Conservation (phyloP, 2,113 vertebrate genomes). For the Tachuris rubrigastra region DNA sequence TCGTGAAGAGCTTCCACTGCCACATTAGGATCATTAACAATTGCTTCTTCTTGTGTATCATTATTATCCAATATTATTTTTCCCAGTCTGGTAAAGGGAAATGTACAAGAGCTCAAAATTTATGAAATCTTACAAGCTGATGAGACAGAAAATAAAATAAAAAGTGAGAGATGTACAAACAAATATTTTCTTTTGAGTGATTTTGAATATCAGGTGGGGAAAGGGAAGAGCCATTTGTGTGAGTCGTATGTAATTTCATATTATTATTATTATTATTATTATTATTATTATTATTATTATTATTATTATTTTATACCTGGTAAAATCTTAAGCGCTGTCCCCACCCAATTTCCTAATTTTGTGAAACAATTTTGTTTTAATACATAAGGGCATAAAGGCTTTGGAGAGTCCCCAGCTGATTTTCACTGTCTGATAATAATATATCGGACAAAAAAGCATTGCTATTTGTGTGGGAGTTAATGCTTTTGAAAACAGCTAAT, state of each 20-base stretch:
- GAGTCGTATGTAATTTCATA: not conserved
- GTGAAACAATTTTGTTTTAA: constrained; percentile 53
- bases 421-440: constrained; percentile 64
- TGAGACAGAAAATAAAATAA: not conserved
- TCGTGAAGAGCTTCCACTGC: not conserved
- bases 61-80: constrained; percentile 19
- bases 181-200: not conserved
- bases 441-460: constrained; percentile 54
- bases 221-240: not conserved
- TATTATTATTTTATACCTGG: constrained; percentile 33
- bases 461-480: constrained; percentile 69
- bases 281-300: not conserved
- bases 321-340: constrained; percentile 37
- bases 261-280: not conserved
- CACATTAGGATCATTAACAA: constrained; percentile 1
- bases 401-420: constrained; percentile 54
- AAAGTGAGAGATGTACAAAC: not conserved
- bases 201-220: not conserved
- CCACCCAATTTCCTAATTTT: constrained; percentile 47
- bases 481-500: constrained; percentile 70
- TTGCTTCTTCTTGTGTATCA: not conserved
- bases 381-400: constrained; percentile 48
- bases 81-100: not conserved
- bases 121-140: not conserved
- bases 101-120: not conserved